Evolutionary conservation across 1,140 invertebrate genomes (phyloP).

Genomic region (Anastatus disparis): DNA sequence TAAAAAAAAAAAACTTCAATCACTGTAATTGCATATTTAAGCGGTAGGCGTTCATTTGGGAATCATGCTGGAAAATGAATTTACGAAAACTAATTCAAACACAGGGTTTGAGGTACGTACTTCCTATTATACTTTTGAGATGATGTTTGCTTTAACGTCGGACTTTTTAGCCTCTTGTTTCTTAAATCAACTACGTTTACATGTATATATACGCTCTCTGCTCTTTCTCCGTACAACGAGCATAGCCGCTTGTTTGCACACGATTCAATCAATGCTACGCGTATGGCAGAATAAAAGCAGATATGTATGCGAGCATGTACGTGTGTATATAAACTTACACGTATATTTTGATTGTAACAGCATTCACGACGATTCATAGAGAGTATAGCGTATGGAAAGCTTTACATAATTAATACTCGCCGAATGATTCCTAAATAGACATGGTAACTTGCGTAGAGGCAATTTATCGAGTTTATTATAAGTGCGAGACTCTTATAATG

Average conservation of each 20-base stretch:
- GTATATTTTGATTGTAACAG: no score
- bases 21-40: constrained; percentile 33
- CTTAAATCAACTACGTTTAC: constrained; percentile 42
- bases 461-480: no score
- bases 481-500: no score
- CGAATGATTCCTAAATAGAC: constrained; percentile 51
- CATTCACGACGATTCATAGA: background rate
- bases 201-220: constrained; percentile 7
- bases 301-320: constrained; percentile 35
- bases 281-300: constrained; percentile 49
- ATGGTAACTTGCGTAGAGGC: no score
- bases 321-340: no score
- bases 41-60: background rate
- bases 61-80: background rate
- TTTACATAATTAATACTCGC: constrained; percentile 50
- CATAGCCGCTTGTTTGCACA: constrained; percentile 40
- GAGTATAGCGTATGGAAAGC: constrained; percentile 22
- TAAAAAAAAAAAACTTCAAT: constrained; percentile 20
- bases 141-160: constrained; percentile 26
- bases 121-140: constrained; percentile 25
- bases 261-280: constrained; percentile 50
- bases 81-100: constrained; percentile 37
- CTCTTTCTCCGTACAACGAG: constrained; percentile 21
- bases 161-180: constrained; percentile 24
- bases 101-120: no score